Conservation (phyloP, 92 coral and sea anemone species). For the Plumapathes pennacea region DNA sequence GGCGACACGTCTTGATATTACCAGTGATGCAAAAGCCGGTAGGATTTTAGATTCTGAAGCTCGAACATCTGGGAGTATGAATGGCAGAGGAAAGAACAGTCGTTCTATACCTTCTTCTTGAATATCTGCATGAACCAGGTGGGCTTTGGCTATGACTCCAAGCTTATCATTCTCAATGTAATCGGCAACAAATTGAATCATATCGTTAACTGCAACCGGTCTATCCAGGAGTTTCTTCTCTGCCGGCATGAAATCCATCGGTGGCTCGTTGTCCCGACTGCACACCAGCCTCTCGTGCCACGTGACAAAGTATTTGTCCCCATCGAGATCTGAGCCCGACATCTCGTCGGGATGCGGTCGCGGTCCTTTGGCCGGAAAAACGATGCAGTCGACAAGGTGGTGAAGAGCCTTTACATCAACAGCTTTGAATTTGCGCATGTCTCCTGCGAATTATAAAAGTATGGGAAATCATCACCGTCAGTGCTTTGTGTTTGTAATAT, state of each 20-base stretch:
- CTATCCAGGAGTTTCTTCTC: constrained; percentile 53
- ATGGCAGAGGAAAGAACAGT: too few species aligned
- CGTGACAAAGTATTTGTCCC: constrained; percentile 90
- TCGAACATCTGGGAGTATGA: not conserved
- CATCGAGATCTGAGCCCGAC: constrained; percentile 97
- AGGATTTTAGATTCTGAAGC: too few species aligned
- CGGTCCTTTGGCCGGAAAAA: constrained; percentile 88
- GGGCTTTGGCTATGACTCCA: constrained; percentile 91
- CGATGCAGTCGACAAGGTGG: constrained; percentile 87
- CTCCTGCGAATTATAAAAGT: constrained; percentile 48
- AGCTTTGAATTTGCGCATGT: constrained; percentile 87
- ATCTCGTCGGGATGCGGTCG: constrained; percentile 95
- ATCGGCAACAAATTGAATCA: constrained; percentile 89
- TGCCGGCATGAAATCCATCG: constrained; percentile 94
- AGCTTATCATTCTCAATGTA: constrained; percentile 89
- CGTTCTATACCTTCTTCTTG: constrained; percentile 70
- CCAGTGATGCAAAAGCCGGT: too few species aligned
- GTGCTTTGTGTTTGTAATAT: too few species aligned
- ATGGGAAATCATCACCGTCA: too few species aligned
- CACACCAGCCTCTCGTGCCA: constrained; percentile 74
- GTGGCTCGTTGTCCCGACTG: constrained; percentile 48
- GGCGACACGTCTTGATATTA: too few species aligned
- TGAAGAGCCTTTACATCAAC: constrained; percentile 71
- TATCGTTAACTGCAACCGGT: constrained; percentile 68
- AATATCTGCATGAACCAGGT: constrained; percentile 83